phyloP scores from a whole-genome alignment of 2,113 vertebrate genomes.

The Tiliqua scincoides region DNA sequence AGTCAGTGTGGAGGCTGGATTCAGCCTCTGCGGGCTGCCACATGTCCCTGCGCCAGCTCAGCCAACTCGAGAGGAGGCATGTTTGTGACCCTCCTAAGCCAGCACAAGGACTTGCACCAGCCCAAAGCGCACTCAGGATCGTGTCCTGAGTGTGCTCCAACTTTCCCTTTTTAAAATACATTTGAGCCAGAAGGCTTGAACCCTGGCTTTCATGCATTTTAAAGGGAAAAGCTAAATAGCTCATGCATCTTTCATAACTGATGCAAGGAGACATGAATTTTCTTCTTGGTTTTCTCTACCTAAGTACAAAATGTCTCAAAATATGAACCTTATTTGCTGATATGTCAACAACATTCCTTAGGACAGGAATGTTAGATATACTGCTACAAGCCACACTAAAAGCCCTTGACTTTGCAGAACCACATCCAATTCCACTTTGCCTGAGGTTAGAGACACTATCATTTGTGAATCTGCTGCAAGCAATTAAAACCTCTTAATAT shows the following conservation, averaged over 20 bases:
- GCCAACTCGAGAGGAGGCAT: too few species aligned
- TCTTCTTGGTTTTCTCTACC: not conserved
- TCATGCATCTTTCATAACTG: not conserved
- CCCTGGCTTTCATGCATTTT: not conserved
- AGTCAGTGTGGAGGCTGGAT: too few species aligned
- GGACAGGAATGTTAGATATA: not conserved
- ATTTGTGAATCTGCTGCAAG: not conserved
- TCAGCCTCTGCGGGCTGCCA: too few species aligned
- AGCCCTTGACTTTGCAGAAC: constrained; percentile 10
- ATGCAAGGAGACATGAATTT: not conserved
- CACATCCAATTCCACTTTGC: not conserved
- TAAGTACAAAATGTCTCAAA: not conserved
- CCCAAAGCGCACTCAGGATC: too few species aligned
- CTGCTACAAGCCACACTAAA: not conserved
- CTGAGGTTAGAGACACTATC: not conserved
- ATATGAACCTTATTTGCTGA: not conserved
- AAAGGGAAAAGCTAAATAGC: not conserved
- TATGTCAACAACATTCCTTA: not conserved
- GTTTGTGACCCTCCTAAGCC: too few species aligned
- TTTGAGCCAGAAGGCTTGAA: not conserved
- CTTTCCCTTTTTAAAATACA: not conserved
- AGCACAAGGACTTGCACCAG: too few species aligned
- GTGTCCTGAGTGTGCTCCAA: not conserved
- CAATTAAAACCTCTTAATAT: constrained; percentile 17
- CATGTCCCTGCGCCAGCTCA: too few species aligned